Evolutionary conservation across 2,113 vertebrate genomes (phyloP).

Genomic region (Bungarus multicinctus): DNA sequence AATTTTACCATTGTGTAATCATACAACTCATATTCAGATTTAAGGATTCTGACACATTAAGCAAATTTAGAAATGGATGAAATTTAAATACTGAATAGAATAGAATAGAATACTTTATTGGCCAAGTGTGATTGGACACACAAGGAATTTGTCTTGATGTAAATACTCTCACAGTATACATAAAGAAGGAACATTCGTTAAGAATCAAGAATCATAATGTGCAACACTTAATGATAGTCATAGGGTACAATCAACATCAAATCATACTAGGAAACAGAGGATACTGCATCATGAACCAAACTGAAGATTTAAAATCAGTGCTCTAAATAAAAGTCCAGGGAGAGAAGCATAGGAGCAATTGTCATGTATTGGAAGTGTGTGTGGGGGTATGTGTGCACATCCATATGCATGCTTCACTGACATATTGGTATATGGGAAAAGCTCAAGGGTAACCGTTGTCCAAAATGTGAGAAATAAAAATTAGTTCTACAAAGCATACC

Average conservation of each 20-base stretch:
- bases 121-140: too few relatives aligned
- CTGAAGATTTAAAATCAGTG: not conserved
- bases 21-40: not conserved
- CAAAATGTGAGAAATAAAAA: slow-evolving; percentile 33
- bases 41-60: not conserved
- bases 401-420: not conserved
- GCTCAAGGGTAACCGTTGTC: not conserved
- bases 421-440: not conserved
- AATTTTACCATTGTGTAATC: not conserved
- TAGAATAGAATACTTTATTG: too few relatives aligned
- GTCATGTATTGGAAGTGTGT: fast-evolving
- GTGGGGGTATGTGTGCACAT: not conserved
- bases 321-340: not conserved
- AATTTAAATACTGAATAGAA: not conserved
- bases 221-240: too few relatives aligned
- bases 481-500: slow-evolving; percentile 63
- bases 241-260: too few relatives aligned
- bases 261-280: too few relatives aligned
- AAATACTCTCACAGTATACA: too few relatives aligned
- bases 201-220: too few relatives aligned
- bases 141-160: too few relatives aligned
- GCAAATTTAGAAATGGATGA: not conserved
- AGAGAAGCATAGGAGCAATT: not conserved
- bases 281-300: not conserved
- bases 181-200: too few relatives aligned